phyloP scores from a whole-genome alignment of 2,113 vertebrate genomes.

The human (Homo sapiens) region GRCh38 chr16:48103001-48103500 shows the following conservation, averaged over 20 bases:
- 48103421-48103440: background rate
- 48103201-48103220: background rate
- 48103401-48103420: background rate
- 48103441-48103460: background rate
- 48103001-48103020: background rate
- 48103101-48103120: background rate
- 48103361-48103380: background rate
- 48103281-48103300: background rate
- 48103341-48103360: background rate
- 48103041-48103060: background rate
- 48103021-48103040: background rate
- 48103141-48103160: background rate
- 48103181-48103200: background rate
- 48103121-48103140: background rate
- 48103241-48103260: background rate
- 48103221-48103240: background rate
- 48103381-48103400: background rate
- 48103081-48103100: background rate
- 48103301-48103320: background rate
- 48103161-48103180: background rate
- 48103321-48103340: background rate
- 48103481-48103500: background rate
- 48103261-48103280: background rate
- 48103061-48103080: background rate
- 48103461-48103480: background rate